Base-by-base conservation (phyloP, 2,113 vertebrate genomes). In the Hippotragus niger region DNA sequence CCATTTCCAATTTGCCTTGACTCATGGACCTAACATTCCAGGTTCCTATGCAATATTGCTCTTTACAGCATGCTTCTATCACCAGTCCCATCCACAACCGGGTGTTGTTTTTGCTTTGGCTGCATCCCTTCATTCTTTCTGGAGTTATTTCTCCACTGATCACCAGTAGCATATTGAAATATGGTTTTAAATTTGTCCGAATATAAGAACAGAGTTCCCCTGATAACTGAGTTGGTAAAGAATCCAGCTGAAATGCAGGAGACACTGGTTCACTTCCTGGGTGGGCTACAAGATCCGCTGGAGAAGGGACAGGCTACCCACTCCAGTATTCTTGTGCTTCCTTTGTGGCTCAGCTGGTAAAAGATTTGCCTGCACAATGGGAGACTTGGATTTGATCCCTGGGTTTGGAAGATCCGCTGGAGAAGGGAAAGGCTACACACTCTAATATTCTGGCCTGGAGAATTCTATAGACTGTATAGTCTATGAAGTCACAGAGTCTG, bases 241-340 rank as follows among this genome's bases (percentile, higher is more conserved):
- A 71, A 71, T 3, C 64, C n/a, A 71, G 17, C 64, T 36, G 64
- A 71, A 71, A 71, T 36, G n/a, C 64, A 71, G 64, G 64, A 71
- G 17, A 71, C n/a, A n/a, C 64, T 71, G n/a, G 17, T 36, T 71
- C 1, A 2, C 36, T 9, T 71, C 64, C n/a, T 71, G 64, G 9
- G 9, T 71, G n/a, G 4, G 21, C n/a, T 11, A 10, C 1, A 71
- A 71, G 19, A 36, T 71, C 64, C 0, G 0, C 64, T 71, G n/a
- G 64, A 21, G n/a, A 11, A 67, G 33, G 64, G 64, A 36, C 10
- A 67, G 17, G 8, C 33, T 67, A 67, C 33, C 17, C 33, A 36
- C 17, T 67, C 8, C 29, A 5, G 17, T 67, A 67, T 67, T 67
- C 33, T 36, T 36, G 33, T 17, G 33, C 33, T 67, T 67, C 64